These are phyloP conservation scores for Mustela erminea DNA, from an alignment of 2,797 vertebrate species.

Conservation along the genomic window DNA sequence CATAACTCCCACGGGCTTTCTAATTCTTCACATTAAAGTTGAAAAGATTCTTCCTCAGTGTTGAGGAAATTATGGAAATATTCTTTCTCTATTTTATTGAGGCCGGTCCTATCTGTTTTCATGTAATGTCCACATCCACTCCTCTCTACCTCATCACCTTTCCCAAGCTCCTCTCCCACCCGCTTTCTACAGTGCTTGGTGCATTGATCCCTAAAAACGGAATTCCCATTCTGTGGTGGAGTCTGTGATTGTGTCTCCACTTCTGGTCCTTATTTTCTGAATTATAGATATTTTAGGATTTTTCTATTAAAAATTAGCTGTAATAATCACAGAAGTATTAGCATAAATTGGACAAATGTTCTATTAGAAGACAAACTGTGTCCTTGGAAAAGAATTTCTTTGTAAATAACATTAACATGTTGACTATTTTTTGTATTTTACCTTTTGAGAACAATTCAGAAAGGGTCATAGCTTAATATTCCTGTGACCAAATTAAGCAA, in stretches of 20 bases:
- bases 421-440: slow-evolving; percentile 51
- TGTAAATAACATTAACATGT: slow-evolving; percentile 50
- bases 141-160: too few relatives aligned
- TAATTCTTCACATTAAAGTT: not conserved
- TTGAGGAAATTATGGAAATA: not conserved
- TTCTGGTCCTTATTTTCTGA: not conserved
- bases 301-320: not conserved
- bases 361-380: slow-evolving; percentile 41
- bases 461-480: not conserved
- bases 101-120: rapidly evolving
- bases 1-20: not conserved
- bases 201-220: not conserved
- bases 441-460: slow-evolving; percentile 60
- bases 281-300: not conserved
- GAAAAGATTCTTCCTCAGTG: not conserved
- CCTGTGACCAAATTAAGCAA: not conserved
- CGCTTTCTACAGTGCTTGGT: not conserved
- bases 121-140: rapidly evolving
- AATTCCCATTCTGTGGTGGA: too few relatives aligned
- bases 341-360: slow-evolving; percentile 28
- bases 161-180: not conserved
- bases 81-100: not conserved
- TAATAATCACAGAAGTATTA: slow-evolving; percentile 61
- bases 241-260: not conserved
- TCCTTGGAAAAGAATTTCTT: slow-evolving; percentile 6